A percentile compares a stretch with the other conserved stretches of the same genome.
Evolutionary conservation across 2,888 invertebrate genomes (phyloP).

Genomic region (Cremastinae sp.): DNA sequence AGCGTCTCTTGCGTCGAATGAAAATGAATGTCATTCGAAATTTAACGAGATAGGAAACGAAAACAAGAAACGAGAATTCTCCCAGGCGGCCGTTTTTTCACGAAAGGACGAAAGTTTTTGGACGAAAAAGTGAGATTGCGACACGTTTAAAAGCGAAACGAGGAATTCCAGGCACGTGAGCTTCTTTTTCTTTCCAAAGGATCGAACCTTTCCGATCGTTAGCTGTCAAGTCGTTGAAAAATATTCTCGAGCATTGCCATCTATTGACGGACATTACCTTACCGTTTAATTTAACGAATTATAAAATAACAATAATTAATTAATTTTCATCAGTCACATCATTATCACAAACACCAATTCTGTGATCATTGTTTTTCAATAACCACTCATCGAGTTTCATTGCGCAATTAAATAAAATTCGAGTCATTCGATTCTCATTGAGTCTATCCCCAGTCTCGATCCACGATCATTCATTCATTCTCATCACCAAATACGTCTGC

Average conservation of each 20-base stretch:
- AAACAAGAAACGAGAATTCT: not conserved
- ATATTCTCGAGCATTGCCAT: too few relatives aligned
- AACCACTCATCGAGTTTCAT: not conserved
- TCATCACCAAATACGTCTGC: not conserved
- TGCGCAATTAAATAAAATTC: slow-evolving; percentile 14
- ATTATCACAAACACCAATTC: not conserved
- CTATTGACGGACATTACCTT: too few relatives aligned
- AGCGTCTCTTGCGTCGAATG: not conserved
- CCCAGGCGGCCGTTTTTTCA: slow-evolving; percentile 1
- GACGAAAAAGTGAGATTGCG: too few relatives aligned
- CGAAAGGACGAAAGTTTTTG: too few relatives aligned
- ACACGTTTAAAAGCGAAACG: too few relatives aligned
- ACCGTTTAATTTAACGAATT: too few relatives aligned
- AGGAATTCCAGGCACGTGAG: too few relatives aligned
- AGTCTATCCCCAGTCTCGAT: slow-evolving; percentile 23
- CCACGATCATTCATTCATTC: slow-evolving; percentile 42
- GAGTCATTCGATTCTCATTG: slow-evolving; percentile 29
- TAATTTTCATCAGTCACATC: not conserved
- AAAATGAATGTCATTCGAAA: not conserved
- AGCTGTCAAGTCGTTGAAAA: not conserved
- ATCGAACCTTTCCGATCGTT: not conserved
- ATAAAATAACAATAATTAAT: too few relatives aligned
- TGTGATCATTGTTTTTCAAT: slow-evolving; percentile 3
- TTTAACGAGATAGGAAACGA: not conserved
- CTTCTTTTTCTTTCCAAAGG: not conserved